A percentile compares a stretch with the other conserved stretches of the same genome.
phyloP scores from a whole-genome alignment of 2,113 vertebrate genomes.

The Dromiciops gliroides region DNA sequence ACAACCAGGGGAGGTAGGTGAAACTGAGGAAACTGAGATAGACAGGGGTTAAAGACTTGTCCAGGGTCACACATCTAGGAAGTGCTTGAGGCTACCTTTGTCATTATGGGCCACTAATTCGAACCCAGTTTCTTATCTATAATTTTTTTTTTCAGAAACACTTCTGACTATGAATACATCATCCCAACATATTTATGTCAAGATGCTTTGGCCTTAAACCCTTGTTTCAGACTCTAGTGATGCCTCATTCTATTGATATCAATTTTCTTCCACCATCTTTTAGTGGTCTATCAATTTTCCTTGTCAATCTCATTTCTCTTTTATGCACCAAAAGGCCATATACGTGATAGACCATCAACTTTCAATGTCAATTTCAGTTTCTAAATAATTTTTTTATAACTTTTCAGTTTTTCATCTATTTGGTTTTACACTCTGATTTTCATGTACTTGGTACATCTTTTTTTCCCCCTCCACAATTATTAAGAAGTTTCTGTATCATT shows the following conservation, averaged over 20 bases:
- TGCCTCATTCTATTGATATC: conserved; percentile 68
- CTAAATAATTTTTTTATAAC: conserved; percentile 26
- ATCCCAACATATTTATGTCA: background rate
- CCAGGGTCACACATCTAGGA: background rate
- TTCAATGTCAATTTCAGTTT: conserved; percentile 63
- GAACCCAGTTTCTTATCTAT: background rate
- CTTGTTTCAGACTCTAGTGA: conserved; percentile 69
- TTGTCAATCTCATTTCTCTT: conserved; percentile 64
- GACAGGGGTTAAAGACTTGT: background rate
- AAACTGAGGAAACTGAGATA: background rate
- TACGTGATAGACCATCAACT: conserved; percentile 61
- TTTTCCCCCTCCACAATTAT: background rate
- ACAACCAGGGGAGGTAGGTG: background rate
- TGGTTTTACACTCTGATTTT: conserved; percentile 26
- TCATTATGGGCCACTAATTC: background rate
- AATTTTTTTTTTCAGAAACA: background rate
- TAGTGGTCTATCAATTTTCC: conserved; percentile 39
- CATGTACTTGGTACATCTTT: background rate
- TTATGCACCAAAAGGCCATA: conserved; percentile 59
- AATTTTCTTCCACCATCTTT: conserved; percentile 69
- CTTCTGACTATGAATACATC: background rate
- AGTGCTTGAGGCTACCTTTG: background rate
- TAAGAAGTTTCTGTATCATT: background rate
- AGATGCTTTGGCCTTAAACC: background rate
- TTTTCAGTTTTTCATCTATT: conserved; percentile 29